phyloP scores from a whole-genome alignment of 2,888 invertebrate genomes.

The Crematogaster levior region DNA sequence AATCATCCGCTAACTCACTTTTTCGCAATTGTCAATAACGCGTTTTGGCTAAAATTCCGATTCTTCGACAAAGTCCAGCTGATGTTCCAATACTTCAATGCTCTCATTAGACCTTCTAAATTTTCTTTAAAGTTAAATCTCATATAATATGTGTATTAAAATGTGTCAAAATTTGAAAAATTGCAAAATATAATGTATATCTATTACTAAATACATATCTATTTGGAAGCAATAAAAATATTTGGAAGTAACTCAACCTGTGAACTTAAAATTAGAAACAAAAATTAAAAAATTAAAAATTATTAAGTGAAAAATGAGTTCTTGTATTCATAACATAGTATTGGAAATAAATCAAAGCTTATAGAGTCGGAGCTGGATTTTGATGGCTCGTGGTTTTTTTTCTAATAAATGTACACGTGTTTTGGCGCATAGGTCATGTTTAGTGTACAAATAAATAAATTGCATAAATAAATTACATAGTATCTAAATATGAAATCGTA shows the following conservation, averaged over 20 bases:
- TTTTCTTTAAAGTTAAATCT: background rate
- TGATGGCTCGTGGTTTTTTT: too few species aligned
- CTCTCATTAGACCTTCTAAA: background rate
- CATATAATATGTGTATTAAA: background rate
- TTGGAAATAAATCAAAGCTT: too few species aligned
- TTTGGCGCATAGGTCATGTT: too few species aligned
- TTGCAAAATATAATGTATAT: background rate
- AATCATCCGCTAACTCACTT: background rate
- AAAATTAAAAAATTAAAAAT: background rate
- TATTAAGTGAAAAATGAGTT: too few species aligned
- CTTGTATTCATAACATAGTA: too few species aligned
- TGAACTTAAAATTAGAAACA: background rate
- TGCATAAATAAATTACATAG: too few species aligned
- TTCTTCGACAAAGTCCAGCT: background rate
- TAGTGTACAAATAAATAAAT: too few species aligned
- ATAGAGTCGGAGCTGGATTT: too few species aligned
- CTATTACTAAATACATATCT: background rate
- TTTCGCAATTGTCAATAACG: slow-evolving; percentile 5
- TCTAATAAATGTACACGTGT: too few species aligned
- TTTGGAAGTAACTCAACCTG: background rate
- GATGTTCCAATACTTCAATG: background rate
- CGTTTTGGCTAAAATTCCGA: background rate
- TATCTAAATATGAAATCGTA: too few species aligned
- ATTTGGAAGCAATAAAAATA: background rate
- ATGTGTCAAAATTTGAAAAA: background rate